phyloP scores from a whole-genome alignment of 1,140 invertebrate species.

The Glossosoma conforme region DNA sequence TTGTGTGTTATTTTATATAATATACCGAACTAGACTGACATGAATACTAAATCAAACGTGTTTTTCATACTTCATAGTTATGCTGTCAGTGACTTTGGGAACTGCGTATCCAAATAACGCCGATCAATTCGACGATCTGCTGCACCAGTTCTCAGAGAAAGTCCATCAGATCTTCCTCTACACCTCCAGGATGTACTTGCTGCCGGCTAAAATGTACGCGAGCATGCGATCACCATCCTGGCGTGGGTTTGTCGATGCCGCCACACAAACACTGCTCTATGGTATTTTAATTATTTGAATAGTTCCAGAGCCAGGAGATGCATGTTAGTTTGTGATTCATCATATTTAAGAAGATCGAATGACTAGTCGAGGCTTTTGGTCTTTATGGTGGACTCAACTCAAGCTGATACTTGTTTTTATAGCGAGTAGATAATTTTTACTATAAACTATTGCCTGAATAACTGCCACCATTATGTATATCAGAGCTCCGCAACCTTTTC shows the following conservation, averaged over 20 bases:
- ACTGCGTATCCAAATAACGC: constrained; percentile 37
- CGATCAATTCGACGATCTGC: constrained; percentile 39
- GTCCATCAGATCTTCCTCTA: constrained; percentile 71
- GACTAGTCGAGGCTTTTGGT: too few relatives aligned
- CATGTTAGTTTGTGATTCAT: too few relatives aligned
- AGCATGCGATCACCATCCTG: constrained; percentile 62
- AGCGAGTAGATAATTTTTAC: too few relatives aligned
- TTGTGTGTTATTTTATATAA: too few relatives aligned
- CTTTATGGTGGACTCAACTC: too few relatives aligned
- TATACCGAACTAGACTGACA: too few relatives aligned
- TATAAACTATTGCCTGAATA: too few relatives aligned
- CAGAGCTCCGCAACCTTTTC: too few relatives aligned
- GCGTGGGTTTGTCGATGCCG: constrained; percentile 64
- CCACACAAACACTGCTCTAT: constrained; percentile 56
- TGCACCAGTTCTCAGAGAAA: constrained; percentile 55
- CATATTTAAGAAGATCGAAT: too few relatives aligned
- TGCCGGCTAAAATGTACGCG: constrained; percentile 63
- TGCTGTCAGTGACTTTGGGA: constrained; percentile 68
- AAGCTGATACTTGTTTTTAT: too few relatives aligned
- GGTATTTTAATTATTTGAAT: constrained; percentile 32
- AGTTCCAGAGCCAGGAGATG: background rate
- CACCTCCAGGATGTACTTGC: constrained; percentile 60
- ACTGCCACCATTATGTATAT: too few relatives aligned
- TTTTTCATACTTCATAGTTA: constrained; percentile 58
- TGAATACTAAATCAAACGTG: too few relatives aligned